Evolutionary conservation across 1,140 invertebrate species (phyloP), one percentile per base, ranked within the genome.

Genomic region (Oppia nitens): DNA sequence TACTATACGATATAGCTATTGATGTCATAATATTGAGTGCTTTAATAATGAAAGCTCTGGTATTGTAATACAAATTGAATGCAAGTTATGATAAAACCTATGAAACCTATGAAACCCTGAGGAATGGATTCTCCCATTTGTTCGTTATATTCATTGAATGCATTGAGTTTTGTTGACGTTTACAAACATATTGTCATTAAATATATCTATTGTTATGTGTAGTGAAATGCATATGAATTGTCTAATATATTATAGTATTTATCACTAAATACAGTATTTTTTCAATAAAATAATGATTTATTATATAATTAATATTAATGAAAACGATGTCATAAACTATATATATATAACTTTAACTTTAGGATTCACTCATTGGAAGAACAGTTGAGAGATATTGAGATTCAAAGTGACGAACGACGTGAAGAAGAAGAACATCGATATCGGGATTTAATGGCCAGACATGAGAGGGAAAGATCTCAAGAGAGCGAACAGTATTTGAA

Each of bases 321-420:
- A 14, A 12, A 11, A 12, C 12, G 11, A 12, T 17, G 14, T 52
- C 12, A 14, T 24, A 52, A 12, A 11, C 50, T 32, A 17, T 24
- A 40, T 60, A 20, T 45, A 40, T 55, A 48, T 61, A 52, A 58
- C 51, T 63, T 57, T 54, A 59, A 53, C 61, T 63, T 53, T 63
- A 78, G 89, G 66, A 82, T 93, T 64, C 81, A 88, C 66, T 87
- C 88, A 79, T 76, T 94, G 57, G 91, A 95, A 68, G 91, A 94
- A 71, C 86, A 91, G 67, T 77, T 89, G 17, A 77, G 88, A 66
- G 90, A 95, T 72, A 80, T 86, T 47, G 89, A 96, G 71, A 73
- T 85, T 55, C 78, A 87, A 63, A 81, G 83, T 57, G 86, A 92
- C 63, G 87, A 93, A 66, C 79, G 83, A 62, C 73, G 92, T 54